phyloP scores from a whole-genome alignment of 2,113 vertebrate species.

The Herpailurus yagouaroundi region DNA sequence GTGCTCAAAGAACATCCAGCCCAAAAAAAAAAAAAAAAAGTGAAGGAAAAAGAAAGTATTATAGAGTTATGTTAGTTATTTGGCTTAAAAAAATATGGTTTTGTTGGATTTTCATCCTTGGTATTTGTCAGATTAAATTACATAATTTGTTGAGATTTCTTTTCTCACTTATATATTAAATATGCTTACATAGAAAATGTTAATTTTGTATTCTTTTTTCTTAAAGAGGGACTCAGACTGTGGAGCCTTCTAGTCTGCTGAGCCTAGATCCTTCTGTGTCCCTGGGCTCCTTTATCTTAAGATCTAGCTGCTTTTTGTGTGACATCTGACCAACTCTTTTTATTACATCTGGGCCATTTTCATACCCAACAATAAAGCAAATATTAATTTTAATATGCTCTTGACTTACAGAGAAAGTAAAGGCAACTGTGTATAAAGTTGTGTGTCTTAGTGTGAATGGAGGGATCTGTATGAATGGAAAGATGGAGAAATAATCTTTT shows the following conservation, averaged over 20 bases:
- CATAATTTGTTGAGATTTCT: slow-evolving; percentile 5
- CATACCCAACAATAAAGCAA: background rate
- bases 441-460: slow-evolving; percentile 67
- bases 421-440: slow-evolving; percentile 56
- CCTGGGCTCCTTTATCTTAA: background rate
- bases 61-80: background rate
- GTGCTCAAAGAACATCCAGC: background rate
- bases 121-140: background rate
- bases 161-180: background rate
- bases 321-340: slow-evolving; percentile 1
- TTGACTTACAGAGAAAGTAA: slow-evolving; percentile 79
- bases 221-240: background rate
- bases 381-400: slow-evolving; percentile 79
- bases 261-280: background rate
- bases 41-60: background rate
- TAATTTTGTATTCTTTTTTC: background rate
- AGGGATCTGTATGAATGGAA: slow-evolving; percentile 34
- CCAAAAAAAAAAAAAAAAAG: background rate
- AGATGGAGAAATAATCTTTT: slow-evolving; percentile 66
- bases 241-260: background rate
- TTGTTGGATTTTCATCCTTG: background rate
- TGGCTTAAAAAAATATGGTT: background rate
- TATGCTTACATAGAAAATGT: background rate
- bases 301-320: background rate
- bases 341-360: slow-evolving; percentile 10